These are phyloP conservation scores for Drosophila tripunctata DNA, from an alignment of 2,888 invertebrate species.

Conservation along the genomic window DNA sequence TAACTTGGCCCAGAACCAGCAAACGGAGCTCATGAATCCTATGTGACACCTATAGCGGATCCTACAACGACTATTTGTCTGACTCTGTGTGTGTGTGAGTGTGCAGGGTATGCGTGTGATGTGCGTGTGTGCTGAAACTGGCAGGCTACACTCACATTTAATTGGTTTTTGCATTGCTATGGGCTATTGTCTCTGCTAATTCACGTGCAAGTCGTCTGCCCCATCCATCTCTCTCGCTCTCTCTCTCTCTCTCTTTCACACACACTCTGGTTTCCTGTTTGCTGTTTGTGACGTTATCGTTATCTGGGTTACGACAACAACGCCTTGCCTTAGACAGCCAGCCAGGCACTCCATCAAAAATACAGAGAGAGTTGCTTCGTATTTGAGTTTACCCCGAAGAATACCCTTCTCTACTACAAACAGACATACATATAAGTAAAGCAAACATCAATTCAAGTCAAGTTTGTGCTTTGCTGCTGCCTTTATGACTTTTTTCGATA, in stretches of 20 bases:
- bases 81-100: not conserved
- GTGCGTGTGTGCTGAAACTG: slow-evolving; percentile 13
- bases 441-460: slow-evolving; percentile 23
- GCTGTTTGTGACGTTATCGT: slow-evolving; percentile 46
- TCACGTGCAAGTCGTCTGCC: slow-evolving; percentile 31
- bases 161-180: slow-evolving; percentile 44
- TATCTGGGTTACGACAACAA: slow-evolving; percentile 40
- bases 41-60: slow-evolving; percentile 11
- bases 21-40: slow-evolving; percentile 12
- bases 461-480: slow-evolving; percentile 28
- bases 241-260: no score
- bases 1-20: slow-evolving; percentile 32
- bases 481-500: slow-evolving; percentile 25
- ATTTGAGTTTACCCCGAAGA: slow-evolving; percentile 23
- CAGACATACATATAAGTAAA: slow-evolving; percentile 10
- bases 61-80: not conserved
- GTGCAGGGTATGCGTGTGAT: not conserved
- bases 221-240: no score
- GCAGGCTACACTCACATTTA: slow-evolving; percentile 43
- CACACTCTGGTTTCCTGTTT: slow-evolving; percentile 16
- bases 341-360: slow-evolving; percentile 1
- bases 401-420: slow-evolving; percentile 9
- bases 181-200: slow-evolving; percentile 41
- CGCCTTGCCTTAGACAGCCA: slow-evolving; percentile 7
- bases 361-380: slow-evolving; percentile 11